phyloP scores from a whole-genome alignment of 37 sponge, comb jelly and placozoan genomes.

The Aphrocallistes beatrix region DNA sequence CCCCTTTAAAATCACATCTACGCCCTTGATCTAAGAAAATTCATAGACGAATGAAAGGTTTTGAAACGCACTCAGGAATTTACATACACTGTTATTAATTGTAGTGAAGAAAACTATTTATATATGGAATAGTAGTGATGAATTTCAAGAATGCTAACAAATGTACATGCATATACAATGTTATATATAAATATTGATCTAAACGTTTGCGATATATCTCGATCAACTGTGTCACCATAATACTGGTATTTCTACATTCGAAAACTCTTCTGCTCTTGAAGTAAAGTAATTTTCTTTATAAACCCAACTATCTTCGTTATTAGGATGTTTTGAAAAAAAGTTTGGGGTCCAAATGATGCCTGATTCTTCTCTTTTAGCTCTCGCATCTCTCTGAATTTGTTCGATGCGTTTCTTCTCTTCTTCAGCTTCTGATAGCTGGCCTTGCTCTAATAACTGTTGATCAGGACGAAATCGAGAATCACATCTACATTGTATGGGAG shows the following conservation, averaged over 20 bases:
- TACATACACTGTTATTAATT: no score
- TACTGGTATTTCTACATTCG: not conserved
- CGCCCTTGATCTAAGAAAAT: no score
- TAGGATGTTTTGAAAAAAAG: constrained; percentile 27
- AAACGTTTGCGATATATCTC: no score
- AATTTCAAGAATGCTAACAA: no score
- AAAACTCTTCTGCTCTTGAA: not conserved
- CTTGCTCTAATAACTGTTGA: constrained; percentile 38
- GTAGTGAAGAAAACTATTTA: no score
- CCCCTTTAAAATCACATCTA: no score
- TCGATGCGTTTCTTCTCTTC: constrained; percentile 51
- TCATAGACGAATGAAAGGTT: no score
- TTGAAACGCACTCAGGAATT: no score
- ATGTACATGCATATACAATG: no score
- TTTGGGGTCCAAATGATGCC: constrained; percentile 47
- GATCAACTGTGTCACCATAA: not conserved
- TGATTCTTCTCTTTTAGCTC: constrained; percentile 38
- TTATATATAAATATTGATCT: no score
- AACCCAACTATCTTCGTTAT: not conserved
- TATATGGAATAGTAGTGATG: no score
- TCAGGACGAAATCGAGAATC: not conserved
- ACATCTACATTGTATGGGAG: not conserved
- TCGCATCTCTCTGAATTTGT: constrained; percentile 61
- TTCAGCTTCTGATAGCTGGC: constrained; percentile 42
- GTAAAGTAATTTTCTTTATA: not conserved